Evolutionary conservation across 2,113 vertebrate genomes (phyloP), one percentile per base, ranked within the genome.

Genomic region (Callipepla californica): DNA sequence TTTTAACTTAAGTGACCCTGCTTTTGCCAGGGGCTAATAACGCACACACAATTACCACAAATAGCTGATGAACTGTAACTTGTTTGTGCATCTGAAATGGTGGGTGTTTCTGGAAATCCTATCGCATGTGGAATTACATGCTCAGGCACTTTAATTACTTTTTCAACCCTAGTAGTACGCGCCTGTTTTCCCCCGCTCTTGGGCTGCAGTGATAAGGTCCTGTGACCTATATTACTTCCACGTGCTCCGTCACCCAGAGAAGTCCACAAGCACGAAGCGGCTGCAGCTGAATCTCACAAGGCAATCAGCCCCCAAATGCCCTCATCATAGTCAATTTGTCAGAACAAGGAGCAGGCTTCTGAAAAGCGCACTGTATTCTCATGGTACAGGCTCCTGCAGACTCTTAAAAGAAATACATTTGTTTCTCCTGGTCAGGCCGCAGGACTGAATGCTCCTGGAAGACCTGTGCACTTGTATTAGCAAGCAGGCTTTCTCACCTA

Each of bases 1-100:
- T 77, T 93, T 93, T 87, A 96, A 95, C 92, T 92, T 81, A 76
- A 94, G 79, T 69, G 93, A 95, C 93, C 75, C 85, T 55, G 75
- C 50, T 91, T 58, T 82, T 80, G 94, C 92, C 93, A 50, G 75
- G 36, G 92, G 94, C 80, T 13, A 92, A 80, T 51, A 90, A 90
- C 20, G 65, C 72, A 95, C 92, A 94, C 51, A 72, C 70, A 83
- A 80, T 88, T 88, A 77, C 82, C 93, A 92, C 76, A 77, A 85
- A 92, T 6, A 94, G 68, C 83, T 86, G 90, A 91, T 92, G 76
- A 92, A 88, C 68, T 87, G 70, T 62, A 85, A 91, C 82, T 77
- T 77, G 82, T 86, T 94, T 88, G 68, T 94, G 72, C 72, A 96
- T 88, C 76, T 83, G 68, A 88, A 91, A 80, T 0, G 0, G 61